phyloP scores from a whole-genome alignment of 2,113 vertebrate species.

The Lagopus muta region DNA sequence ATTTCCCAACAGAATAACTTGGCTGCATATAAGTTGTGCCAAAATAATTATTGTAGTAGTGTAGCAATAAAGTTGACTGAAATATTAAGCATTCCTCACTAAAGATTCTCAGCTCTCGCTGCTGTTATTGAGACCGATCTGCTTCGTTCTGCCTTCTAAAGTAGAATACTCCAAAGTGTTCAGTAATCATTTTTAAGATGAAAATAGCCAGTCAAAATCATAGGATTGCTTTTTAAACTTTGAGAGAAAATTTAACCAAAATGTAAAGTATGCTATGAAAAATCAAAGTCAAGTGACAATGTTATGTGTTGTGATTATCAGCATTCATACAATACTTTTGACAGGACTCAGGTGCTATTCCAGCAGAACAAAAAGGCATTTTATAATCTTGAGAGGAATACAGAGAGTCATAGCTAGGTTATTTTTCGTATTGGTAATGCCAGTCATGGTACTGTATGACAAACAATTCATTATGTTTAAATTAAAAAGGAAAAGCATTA shows the following conservation, averaged over 20 bases:
- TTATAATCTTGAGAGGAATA: not conserved
- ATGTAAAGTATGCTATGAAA: not conserved
- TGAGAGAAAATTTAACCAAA: not conserved
- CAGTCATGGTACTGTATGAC: not conserved
- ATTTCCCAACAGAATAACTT: not conserved
- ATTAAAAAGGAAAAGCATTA: not conserved
- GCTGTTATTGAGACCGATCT: not conserved
- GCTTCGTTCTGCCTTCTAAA: not conserved
- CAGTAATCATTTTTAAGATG: not conserved
- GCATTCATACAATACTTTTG: not conserved
- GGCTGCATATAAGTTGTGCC: not conserved
- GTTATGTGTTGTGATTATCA: not conserved
- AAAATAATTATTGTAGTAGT: not conserved
- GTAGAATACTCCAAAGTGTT: not conserved
- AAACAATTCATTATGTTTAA: not conserved
- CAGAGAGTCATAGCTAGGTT: not conserved
- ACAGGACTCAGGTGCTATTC: not conserved
- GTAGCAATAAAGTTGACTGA: not conserved
- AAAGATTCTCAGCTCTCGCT: not conserved
- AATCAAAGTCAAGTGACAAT: not conserved
- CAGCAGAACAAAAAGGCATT: not conserved
- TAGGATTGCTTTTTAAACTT: not conserved
- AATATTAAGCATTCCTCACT: not conserved
- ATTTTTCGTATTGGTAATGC: not conserved
- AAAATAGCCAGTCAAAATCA: not conserved